A percentile compares a stretch with the other conserved stretches of the same genome.
Conservation (phyloP, 35 echinoderm and acorn worm genomes). For the Apostichopus japonicus region DNA sequence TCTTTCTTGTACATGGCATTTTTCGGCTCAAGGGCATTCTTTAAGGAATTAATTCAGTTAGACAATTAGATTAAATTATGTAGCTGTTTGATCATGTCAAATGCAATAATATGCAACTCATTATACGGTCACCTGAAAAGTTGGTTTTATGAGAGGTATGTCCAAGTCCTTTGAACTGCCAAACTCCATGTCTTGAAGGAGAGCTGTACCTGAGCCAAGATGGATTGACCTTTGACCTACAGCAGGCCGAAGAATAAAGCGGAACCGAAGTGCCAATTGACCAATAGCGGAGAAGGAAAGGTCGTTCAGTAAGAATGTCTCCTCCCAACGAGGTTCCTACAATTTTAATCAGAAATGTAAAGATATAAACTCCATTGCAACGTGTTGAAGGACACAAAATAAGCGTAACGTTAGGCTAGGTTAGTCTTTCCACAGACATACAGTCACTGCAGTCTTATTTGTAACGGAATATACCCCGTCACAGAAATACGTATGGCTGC, state of each 20-base stretch:
- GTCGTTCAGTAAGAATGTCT: conserved; percentile 25
- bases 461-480: no score
- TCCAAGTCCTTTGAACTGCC: conserved; percentile 34
- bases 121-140: background rate
- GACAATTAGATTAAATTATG: no score
- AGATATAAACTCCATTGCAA: background rate
- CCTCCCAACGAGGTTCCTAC: conserved; percentile 20
- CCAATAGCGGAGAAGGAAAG: conserved; percentile 46
- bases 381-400: background rate
- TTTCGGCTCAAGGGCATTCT: no score
- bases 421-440: no score
- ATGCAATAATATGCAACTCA: background rate
- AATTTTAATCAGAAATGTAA: background rate
- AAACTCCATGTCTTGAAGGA: conserved; percentile 34
- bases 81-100: no score
- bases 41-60: no score
- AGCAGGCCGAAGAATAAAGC: conserved; percentile 22
- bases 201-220: conserved; percentile 28
- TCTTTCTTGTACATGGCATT: no score
- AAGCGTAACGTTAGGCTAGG: no score
- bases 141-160: conserved; percentile 25
- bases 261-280: conserved; percentile 33
- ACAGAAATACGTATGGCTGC: no score
- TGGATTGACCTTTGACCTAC: conserved; percentile 51
- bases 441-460: no score